A percentile compares a stretch with the other conserved stretches of the same genome.
These are phyloP conservation scores for Theristus sp. DNA, from an alignment of 2,888 invertebrate genomes.

Conservation along the genomic window DNA sequence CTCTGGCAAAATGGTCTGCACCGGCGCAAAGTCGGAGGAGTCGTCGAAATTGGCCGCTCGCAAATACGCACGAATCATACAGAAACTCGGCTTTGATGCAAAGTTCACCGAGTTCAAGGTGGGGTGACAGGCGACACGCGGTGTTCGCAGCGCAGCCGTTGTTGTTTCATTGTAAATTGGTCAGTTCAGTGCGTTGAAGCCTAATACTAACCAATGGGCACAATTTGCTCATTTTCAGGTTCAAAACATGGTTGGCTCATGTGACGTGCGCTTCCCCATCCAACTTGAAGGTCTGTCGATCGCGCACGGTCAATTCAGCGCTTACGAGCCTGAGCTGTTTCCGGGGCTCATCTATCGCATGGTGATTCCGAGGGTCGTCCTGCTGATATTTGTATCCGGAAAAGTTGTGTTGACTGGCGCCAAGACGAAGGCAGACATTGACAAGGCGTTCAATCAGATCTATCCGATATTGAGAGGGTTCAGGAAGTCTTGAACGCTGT, in stretches of 20 bases:
- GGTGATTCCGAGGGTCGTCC: conserved; percentile 47
- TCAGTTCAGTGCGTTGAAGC: too few relatives aligned
- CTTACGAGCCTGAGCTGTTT: conserved; percentile 93
- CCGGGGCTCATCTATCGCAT: conserved; percentile 85
- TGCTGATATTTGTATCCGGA: conserved; percentile 94
- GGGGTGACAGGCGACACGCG: too few relatives aligned
- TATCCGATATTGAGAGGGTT: conserved; percentile 85
- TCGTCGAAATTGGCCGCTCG: conserved; percentile 55
- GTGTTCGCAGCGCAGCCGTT: too few relatives aligned
- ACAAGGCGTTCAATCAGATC: conserved; percentile 79
- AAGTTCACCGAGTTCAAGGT: conserved; percentile 29
- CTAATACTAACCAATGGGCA: background rate
- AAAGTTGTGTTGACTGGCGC: conserved; percentile 92
- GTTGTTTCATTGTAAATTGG: too few relatives aligned
- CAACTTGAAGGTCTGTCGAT: conserved; percentile 56
- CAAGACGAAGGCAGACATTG: conserved; percentile 70
- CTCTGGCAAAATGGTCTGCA: conserved; percentile 70
- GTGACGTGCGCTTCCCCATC: conserved; percentile 67
- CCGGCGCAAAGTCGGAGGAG: conserved; percentile 65
- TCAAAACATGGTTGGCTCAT: conserved; percentile 68
- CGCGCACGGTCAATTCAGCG: conserved; percentile 59
- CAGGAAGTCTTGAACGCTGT: conserved; percentile 60
- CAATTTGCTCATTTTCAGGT: conserved; percentile 49
- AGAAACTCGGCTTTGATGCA: conserved; percentile 54
- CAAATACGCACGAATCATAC: conserved; percentile 61